A percentile compares a stretch with the other conserved stretches of the same genome.
Evolutionary conservation across 2,888 invertebrate species (phyloP).

Genomic region (Oxycera nigricornis): DNA sequence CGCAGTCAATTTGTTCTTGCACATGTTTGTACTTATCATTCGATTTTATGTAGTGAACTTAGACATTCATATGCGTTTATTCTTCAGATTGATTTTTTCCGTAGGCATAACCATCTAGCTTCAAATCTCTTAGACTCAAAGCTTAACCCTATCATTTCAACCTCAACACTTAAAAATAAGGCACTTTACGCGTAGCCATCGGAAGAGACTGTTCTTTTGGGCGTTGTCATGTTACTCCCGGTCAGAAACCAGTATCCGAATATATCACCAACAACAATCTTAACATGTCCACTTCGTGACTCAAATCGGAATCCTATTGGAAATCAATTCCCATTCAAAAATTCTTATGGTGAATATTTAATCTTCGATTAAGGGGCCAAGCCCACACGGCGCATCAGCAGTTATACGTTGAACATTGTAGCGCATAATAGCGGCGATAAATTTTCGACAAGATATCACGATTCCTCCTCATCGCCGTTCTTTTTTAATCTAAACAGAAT

Average conservation of each 20-base stretch:
- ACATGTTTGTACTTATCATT: no score
- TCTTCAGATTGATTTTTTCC: no score
- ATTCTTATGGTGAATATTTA: constrained; percentile 28
- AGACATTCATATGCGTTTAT: no score
- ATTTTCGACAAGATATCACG: constrained; percentile 33
- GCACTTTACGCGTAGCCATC: no score
- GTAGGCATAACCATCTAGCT: no score
- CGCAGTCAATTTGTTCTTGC: no score
- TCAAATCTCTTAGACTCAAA: no score
- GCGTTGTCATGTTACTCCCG: no score
- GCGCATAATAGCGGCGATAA: constrained; percentile 30
- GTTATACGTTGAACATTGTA: constrained; percentile 30
- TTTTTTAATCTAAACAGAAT: constrained; percentile 35
- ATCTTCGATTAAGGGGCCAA: not conserved
- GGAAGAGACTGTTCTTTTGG: no score
- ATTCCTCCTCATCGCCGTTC: not conserved
- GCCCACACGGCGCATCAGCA: not conserved
- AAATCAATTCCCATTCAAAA: constrained; percentile 32
- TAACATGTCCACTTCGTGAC: not conserved
- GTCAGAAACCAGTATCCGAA: not conserved
- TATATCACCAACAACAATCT: not conserved
- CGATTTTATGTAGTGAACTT: no score
- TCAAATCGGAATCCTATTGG: not conserved
- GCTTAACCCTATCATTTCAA: no score
- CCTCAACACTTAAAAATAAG: no score